Base-by-base conservation (phyloP, 2,113 vertebrate genomes). In the Erpornis zantholeuca region DNA sequence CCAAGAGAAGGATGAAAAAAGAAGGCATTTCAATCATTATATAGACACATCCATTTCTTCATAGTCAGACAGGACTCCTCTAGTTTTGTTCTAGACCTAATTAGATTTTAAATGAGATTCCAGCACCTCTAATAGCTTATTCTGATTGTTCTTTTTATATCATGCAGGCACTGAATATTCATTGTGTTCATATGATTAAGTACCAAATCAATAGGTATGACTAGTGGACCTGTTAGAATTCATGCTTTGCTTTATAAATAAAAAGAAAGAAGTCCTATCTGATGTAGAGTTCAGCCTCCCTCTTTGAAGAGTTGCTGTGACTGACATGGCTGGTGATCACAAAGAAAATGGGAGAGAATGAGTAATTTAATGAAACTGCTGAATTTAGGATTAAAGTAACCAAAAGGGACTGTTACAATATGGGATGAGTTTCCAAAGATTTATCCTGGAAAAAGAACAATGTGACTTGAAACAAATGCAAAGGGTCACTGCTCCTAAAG, bases 141-240 rank as follows among this genome's bases (percentile, higher is more conserved):
- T 98, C 98, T 98, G 97, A 98, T 98, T 98, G 96, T 98, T 98
- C 98, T 98, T 98, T 98, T 98, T 98, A 98, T 98, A 97, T 97
- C 96, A 82, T 95, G 86, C 45, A 93, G 96, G 95, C 92, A 95
- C 94, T 97, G 97, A 98, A 98, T 97, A 97, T 98, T 98, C 97
- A 97, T 97, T 94, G 80, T 93, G 71, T 94, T 97, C 97, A 86
- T 94, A 95, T 98, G 96, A 97, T 98, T 97, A 98, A 98, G 97
- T 94, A 93, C 86, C 94, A 97, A 98, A 96, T 97, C 94, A 97
- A 97, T 97, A 97, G 94, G 94, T 96, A 95, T 91, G 86, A 93
- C 68, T 94, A 90, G 64, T 97, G 81, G 95, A 91, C 66, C 94
- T 95, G 92, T 94, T 90, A 68, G 93, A 90, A 95, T 94, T 97